Evolutionary conservation across 1,140 invertebrate genomes (phyloP), one percentile per base, ranked within the genome.

Genomic region (Danaus melanippus): DNA sequence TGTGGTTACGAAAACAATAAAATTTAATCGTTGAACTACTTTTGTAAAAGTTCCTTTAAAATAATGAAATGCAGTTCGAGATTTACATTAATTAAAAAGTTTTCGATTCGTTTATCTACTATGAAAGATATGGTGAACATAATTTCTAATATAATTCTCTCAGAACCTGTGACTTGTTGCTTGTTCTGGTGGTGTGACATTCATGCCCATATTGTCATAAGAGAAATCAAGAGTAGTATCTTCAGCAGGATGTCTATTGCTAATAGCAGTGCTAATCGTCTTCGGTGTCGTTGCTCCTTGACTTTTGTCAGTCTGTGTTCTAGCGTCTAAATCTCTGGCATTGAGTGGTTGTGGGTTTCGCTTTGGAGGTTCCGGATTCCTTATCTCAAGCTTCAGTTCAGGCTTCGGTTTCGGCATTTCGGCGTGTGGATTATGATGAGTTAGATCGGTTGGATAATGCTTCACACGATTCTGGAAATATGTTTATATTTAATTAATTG

Each of bases 161-260:
- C 70, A 86, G 70, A 86, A 84, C 39, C 75, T 80, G 58, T 84
- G 77, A 49, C 67, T 76, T 10, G 71, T 55, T 1, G 70, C 71
- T 50, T 74, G 73, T 15, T 89, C 89, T n/a, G 89, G 89, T 0
- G 90, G 89, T 0, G 90, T 89, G 2, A 86, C 80, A 45, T 87
- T 86, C 89, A 92, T 90, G 0, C 88, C 91, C 53, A 89, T 90
- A 72, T 93, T 93, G 62, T 92, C 91, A 64, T 93, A 93, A 2
- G 91, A 91, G 53, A 92, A 92, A 57, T 92, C 91, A 40, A 92
- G 70, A 0, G 91, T 91, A 0, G 89, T 90, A 61, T 93, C 91
- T 70, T 93, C 92, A 53, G 90, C 90, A 0, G 92, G 91, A 41
- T 89, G 83, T 50, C 89, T 76, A 15, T 87, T 85, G 10, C 89